Conservation (phyloP, 2,888 invertebrate genomes). For the Thalpophila matura region DNA sequence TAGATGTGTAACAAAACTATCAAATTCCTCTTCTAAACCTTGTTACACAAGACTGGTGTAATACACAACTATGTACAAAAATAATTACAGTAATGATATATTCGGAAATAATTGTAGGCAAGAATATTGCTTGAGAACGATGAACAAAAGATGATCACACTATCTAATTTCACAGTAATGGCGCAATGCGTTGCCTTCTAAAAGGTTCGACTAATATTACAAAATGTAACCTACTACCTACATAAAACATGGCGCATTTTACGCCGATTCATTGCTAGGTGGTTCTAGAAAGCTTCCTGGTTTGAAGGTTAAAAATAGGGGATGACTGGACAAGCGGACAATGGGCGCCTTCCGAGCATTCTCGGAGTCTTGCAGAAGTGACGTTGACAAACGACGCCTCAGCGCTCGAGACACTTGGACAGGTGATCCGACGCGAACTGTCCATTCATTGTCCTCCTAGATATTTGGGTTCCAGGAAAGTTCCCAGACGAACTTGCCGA, state of each 20-base stretch:
- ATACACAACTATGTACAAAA: background rate
- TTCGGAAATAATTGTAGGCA: constrained; percentile 15
- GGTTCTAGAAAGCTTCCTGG: constrained; percentile 55
- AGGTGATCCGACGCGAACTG: constrained; percentile 83
- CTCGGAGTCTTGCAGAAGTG: constrained; percentile 70
- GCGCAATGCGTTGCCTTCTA: constrained; percentile 29
- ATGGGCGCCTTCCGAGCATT: constrained; percentile 77
- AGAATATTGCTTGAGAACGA: constrained; percentile 46
- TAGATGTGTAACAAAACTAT: constrained; percentile 12
- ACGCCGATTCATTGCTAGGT: constrained; percentile 31
- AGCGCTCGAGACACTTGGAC: constrained; percentile 81
- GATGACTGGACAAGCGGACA: constrained; percentile 75
- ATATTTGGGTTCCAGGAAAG: constrained; percentile 67
- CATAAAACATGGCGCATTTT: constrained; percentile 20
- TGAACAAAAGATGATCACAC: constrained; percentile 59
- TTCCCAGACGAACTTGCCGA: constrained; percentile 49
- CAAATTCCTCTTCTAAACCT: constrained; percentile 6
- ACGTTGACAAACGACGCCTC: constrained; percentile 83
- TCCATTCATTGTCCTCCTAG: constrained; percentile 78
- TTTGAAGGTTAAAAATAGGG: constrained; percentile 75
- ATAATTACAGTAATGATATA: background rate
- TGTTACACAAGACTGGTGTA: background rate
- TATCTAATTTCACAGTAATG: constrained; percentile 54
- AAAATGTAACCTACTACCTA: constrained; percentile 29
- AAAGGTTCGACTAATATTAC: constrained; percentile 49